Evolutionary conservation across 2,113 vertebrate genomes (phyloP).

Genomic region (Plotosus lineatus): DNA sequence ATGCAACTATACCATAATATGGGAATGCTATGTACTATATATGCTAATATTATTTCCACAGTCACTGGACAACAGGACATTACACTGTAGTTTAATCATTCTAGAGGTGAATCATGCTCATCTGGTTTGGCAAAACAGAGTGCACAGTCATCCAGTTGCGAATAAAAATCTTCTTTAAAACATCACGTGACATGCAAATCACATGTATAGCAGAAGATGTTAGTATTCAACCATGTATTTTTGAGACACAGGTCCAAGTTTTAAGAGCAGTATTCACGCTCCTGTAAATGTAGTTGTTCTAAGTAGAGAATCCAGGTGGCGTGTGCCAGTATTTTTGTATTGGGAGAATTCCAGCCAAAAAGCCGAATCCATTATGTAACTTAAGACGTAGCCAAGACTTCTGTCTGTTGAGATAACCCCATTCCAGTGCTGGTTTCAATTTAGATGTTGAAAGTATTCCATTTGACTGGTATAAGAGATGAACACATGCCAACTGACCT

Average conservation of each 20-base stretch:
- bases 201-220: constrained; percentile 4
- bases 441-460: not conserved
- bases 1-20: not conserved
- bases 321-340: not conserved
- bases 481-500: not conserved
- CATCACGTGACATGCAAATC: not conserved
- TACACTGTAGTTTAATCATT: constrained; percentile 3
- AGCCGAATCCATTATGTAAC: not conserved
- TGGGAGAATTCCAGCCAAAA: not conserved
- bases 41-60: not conserved
- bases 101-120: not conserved
- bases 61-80: constrained; percentile 4
- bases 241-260: not conserved
- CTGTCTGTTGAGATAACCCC: constrained; percentile 15
- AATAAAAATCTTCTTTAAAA: constrained; percentile 1
- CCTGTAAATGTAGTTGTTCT: not conserved
- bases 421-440: constrained; percentile 14
- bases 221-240: not conserved
- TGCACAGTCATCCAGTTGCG: not conserved
- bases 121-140: not conserved
- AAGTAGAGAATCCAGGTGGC: not conserved
- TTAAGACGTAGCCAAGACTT: constrained; percentile 9
- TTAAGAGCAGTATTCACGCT: not conserved
- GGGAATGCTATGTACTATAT: not conserved
- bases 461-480: not conserved